Evolutionary conservation across 1,140 invertebrate species (phyloP).

Genomic region (Drosophila takahashii): DNA sequence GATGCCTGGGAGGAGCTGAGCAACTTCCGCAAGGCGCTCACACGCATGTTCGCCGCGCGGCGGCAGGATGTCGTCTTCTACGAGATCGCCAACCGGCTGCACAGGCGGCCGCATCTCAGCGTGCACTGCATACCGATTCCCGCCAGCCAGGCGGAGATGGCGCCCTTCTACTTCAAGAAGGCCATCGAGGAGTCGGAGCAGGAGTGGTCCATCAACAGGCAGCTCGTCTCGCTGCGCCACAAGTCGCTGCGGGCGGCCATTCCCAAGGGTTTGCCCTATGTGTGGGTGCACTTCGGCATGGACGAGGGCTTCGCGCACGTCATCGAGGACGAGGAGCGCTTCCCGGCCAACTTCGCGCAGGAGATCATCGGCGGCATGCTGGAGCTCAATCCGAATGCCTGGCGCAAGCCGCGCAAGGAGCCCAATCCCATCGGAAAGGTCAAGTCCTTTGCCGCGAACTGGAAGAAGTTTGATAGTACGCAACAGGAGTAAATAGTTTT

Average conservation of each 20-base stretch:
- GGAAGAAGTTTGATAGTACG: conserved; percentile 74
- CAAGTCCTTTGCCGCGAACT: conserved; percentile 69
- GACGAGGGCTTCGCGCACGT: conserved; percentile 97
- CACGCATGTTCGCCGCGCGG: conserved; percentile 90
- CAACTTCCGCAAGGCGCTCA: conserved; percentile 90
- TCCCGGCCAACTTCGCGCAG: conserved; percentile 96
- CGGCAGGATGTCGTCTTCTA: conserved; percentile 95
- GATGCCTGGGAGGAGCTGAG: conserved; percentile 96
- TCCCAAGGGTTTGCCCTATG: conserved; percentile 97
- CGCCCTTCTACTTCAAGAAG: conserved; percentile 99
- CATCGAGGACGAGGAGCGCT: conserved; percentile 96
- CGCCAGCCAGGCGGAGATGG: conserved; percentile 85
- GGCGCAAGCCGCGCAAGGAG: conserved; percentile 92
- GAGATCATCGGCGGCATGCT: conserved; percentile 98
- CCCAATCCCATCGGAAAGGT: conserved; percentile 72
- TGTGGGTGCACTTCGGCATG: conserved; percentile 96
- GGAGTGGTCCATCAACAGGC: conserved; percentile 98
- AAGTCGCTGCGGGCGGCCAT: conserved; percentile 92
- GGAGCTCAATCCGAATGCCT: conserved; percentile 93
- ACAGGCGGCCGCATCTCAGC: conserved; percentile 92
- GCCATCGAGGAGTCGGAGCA: conserved; percentile 96
- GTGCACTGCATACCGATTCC: conserved; percentile 97
- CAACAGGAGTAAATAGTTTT: conserved; percentile 16
- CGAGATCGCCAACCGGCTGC: conserved; percentile 92
- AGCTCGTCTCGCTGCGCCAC: conserved; percentile 93